Percentiles rank a stretch among this genome's conserved stretches.
Evolutionary conservation across 2,113 vertebrate genomes (phyloP).

Genomic region (Brachypteracias leptosomus): DNA sequence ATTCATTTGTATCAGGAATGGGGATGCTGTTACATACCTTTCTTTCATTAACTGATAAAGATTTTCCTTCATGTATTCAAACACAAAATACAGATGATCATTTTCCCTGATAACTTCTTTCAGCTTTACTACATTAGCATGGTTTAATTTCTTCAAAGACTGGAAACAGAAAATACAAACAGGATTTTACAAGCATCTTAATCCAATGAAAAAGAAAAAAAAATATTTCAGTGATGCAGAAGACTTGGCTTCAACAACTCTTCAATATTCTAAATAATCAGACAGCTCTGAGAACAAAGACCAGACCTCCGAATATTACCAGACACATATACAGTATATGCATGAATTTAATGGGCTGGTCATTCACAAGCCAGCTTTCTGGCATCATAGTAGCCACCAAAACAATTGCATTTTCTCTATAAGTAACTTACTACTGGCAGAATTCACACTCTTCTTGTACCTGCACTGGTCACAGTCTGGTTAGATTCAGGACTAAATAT

Average conservation of each 20-base stretch:
- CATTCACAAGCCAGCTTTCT: not conserved
- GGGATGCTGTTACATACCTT: slow-evolving; percentile 69
- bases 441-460: not conserved
- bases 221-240: not conserved
- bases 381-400: not conserved
- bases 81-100: slow-evolving; percentile 84
- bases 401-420: not conserved
- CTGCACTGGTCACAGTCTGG: not conserved
- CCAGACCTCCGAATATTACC: not conserved
- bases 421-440: not conserved
- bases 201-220: not conserved
- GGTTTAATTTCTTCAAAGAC: slow-evolving; percentile 86
- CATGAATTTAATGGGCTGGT: not conserved
- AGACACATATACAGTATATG: not conserved
- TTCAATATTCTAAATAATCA: not conserved
- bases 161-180: slow-evolving; percentile 56
- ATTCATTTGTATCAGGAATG: not conserved
- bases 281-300: not conserved
- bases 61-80: slow-evolving; percentile 88
- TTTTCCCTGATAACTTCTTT: slow-evolving; percentile 87
- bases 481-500: not conserved
- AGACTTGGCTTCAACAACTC: not conserved
- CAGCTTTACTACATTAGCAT: slow-evolving; percentile 83
- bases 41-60: slow-evolving; percentile 87
- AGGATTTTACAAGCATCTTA: not conserved